phyloP scores from a whole-genome alignment of 2,113 vertebrate species.

The Aix galericulata region DNA sequence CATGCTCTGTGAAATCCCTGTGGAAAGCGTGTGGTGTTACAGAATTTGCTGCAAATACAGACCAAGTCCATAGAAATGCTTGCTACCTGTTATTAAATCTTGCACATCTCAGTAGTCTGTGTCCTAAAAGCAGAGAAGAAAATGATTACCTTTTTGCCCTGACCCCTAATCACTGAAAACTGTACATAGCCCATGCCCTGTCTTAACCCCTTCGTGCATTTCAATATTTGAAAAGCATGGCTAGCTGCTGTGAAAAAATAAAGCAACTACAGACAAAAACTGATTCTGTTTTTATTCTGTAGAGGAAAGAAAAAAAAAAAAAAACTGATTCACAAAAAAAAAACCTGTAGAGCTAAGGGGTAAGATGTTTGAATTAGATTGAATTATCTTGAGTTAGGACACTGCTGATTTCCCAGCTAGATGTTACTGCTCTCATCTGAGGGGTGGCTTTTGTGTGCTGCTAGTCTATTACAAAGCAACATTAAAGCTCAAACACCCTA shows the following conservation, averaged over 20 bases:
- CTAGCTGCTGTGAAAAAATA: not conserved
- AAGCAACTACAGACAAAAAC: not conserved
- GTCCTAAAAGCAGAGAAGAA: not conserved
- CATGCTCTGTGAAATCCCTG: not conserved
- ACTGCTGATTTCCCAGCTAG: not conserved
- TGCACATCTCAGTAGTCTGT: not conserved
- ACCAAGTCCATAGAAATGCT: not conserved
- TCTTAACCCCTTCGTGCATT: not conserved
- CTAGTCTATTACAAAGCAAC: not conserved
- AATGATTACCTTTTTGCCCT: not conserved
- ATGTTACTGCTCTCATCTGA: not conserved
- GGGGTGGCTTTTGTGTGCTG: not conserved
- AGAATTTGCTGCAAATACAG: not conserved
- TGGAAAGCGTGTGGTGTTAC: not conserved
- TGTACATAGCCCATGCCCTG: not conserved
- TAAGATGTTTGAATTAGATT: not conserved
- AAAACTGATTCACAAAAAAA: not conserved
- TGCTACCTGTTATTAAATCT: not conserved
- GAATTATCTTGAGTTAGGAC: not conserved
- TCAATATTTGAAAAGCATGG: not conserved
- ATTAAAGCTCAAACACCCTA: not conserved
- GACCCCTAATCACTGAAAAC: not conserved
- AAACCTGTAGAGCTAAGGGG: not conserved
- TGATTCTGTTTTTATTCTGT: not conserved
- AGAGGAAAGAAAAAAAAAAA: not conserved